Percentiles rank a stretch among this genome's conserved stretches.
phyloP scores from a whole-genome alignment of 2,888 invertebrate species.

The Copidosoma aretas region DNA sequence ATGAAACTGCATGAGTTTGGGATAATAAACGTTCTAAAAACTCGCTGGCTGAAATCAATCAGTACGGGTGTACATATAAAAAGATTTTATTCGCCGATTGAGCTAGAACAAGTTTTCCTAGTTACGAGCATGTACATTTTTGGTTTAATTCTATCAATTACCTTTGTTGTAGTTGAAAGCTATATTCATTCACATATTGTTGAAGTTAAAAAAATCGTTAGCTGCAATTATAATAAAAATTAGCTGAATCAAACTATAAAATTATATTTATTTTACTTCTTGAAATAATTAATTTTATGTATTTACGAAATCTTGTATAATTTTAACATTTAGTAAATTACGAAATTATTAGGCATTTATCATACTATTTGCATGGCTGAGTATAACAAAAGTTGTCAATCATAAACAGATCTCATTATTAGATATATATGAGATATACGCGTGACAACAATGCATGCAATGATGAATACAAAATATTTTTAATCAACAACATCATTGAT shows the following conservation, averaged over 20 bases:
- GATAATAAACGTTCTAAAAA: constrained; percentile 22
- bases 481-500: no score
- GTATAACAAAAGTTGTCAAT: no score
- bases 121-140: constrained; percentile 10
- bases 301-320: no score
- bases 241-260: neutral
- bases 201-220: neutral
- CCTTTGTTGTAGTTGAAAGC: constrained; percentile 21
- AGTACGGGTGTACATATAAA: neutral
- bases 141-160: constrained; percentile 12
- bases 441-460: no score
- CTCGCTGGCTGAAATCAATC: constrained; percentile 36
- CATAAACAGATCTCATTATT: no score
- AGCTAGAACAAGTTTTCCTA: constrained; percentile 25
- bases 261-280: no score
- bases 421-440: no score
- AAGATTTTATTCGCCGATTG: constrained; percentile 14
- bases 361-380: no score
- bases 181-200: neutral
- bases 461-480: no score
- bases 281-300: no score
- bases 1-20: constrained; percentile 44
- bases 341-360: no score
- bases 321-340: no score
- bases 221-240: neutral